Base-by-base conservation (phyloP, 1,140 invertebrate species). In the Eumeta japonica region DNA sequence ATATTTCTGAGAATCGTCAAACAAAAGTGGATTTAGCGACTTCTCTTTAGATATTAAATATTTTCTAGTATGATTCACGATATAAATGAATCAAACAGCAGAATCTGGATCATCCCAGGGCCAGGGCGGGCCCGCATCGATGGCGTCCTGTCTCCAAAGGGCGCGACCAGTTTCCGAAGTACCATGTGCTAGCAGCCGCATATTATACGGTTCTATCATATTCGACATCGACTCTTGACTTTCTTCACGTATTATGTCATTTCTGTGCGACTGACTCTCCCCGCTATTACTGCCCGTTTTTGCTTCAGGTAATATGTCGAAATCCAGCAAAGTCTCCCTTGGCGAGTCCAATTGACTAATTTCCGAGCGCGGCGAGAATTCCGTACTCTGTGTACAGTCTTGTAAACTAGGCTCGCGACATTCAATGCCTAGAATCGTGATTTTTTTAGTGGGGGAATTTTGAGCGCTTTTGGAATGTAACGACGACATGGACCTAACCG, bases 101-200 rank as follows among this genome's bases (percentile, higher is more conserved):
- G 65, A 72, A 50, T 75, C 73, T 5, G 71, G 67, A 45, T 71
- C 62, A 43, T 63, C 62, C 58, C 64, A 70, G 10, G 63, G 61
- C 67, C 67, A 72, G n/a, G 67, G 67, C 43, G 67, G 67, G 35
- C 45, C 67, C 10, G 56, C 33, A 46, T 75, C 73, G 14, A 75
- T 50, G 35, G 71, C 73, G 52, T 76, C 62, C 48, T 75, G 73
- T 0, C 73, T 60, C 71, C 71, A 76, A 34, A 74, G 56, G 30
- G 52, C 45, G 20, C 68, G 63, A 12, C 48, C 39, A 11, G 48
- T 38, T 28, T 70, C 65, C 3, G 60, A 50, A 4, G 52, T 45
- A 36, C 58, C 62, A 39, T 52, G 62, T 28, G 63, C 50, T 43
- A 76, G 49, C 39, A 71, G 55, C 28, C 60, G 58, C 62, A 73